Conservation (phyloP, 1,140 invertebrate species). For the Danaus plexippus region DNA sequence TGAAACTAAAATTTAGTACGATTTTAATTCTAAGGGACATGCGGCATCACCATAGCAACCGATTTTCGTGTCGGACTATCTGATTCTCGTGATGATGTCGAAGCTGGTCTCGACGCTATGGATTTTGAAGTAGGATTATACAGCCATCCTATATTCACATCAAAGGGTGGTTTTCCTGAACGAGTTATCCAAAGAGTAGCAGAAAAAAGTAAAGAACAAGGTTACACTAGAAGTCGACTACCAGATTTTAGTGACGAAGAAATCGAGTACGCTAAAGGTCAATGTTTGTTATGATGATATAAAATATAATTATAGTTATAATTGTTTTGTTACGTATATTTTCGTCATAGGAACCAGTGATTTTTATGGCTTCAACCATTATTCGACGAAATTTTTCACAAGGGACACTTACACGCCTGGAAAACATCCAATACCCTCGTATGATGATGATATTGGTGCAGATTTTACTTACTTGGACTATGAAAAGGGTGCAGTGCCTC, state of each 20-base stretch:
- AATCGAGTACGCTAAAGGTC: conserved; percentile 70
- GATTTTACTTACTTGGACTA: conserved; percentile 30
- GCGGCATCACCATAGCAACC: conserved; percentile 43
- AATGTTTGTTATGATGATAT: too few relatives aligned
- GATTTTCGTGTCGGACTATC: conserved; percentile 35
- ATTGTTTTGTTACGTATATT: not conserved
- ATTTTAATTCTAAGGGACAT: conserved; percentile 27
- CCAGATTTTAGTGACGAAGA: conserved; percentile 70
- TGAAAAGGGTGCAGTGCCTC: conserved; percentile 27
- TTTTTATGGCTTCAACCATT: conserved; percentile 58
- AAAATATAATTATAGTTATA: too few relatives aligned
- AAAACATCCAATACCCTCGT: conserved; percentile 34
- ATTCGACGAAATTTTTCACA: conserved; percentile 39
- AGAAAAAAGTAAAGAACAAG: conserved; percentile 56
- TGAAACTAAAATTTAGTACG: too few relatives aligned
- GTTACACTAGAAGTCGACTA: conserved; percentile 51
- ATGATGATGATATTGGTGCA: conserved; percentile 44
- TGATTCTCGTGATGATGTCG: conserved; percentile 31
- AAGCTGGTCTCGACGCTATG: conserved; percentile 32
- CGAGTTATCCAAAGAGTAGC: conserved; percentile 56
- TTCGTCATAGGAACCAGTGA: conserved; percentile 40
- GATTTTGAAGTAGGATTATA: conserved; percentile 44
- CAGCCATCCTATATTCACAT: conserved; percentile 61
- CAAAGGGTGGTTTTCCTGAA: conserved; percentile 72
- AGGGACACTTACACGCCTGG: conserved; percentile 25